Base-by-base conservation (phyloP, 2,113 vertebrate species). In the Stercorarius parasiticus region DNA sequence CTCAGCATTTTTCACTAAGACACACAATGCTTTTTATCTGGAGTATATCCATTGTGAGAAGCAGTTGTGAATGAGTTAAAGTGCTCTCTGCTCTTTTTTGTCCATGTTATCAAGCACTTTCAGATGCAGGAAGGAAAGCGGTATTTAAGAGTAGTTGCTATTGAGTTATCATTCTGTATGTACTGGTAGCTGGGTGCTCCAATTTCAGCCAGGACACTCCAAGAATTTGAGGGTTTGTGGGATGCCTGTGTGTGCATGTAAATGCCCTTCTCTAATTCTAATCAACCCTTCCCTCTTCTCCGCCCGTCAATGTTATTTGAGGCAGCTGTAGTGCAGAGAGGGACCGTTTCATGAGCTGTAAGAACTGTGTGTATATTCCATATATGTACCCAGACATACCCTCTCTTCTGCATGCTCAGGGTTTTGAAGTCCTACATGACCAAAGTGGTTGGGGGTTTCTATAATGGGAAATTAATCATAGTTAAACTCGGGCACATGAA, bases 101-200 rank as follows among this genome's bases (percentile, higher is more conserved):
- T 53, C 8, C 9, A 56, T 6, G 5, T 79, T 3, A 14, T 80
- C 12, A 80, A 78, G 30, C 9, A n/a, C 47, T 65, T 92, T 56
- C 52, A 17, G 5, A 32, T 13, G 26, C 3, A 76, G 56, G 32
- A 45, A 52, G 29, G 17, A 94, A 36, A 64, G 13, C 0, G 2
- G 11, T 18, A 70, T 55, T 67, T 84, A 80, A 90, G 27, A 76
- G 6, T 14, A 42, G 11, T 34, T 43, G n/a, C 10, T 32, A 29
- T 4, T 67, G n/a, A 38, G 13, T 59, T 53, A 45, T 52, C 53
- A 38, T 1, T 8, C 23, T 43, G 36, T 47, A 59, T 0, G 0
- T 64, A 32, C 25, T 64, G 14, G 29, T 72, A 81, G 15, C 18
- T 59, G 17, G 12, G 17, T 62, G 40, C 50, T 80, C 36, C 43